Evolutionary conservation across 2,113 vertebrate genomes (phyloP), one percentile per base, ranked within the genome.

Genomic region (Pitta sordida): DNA sequence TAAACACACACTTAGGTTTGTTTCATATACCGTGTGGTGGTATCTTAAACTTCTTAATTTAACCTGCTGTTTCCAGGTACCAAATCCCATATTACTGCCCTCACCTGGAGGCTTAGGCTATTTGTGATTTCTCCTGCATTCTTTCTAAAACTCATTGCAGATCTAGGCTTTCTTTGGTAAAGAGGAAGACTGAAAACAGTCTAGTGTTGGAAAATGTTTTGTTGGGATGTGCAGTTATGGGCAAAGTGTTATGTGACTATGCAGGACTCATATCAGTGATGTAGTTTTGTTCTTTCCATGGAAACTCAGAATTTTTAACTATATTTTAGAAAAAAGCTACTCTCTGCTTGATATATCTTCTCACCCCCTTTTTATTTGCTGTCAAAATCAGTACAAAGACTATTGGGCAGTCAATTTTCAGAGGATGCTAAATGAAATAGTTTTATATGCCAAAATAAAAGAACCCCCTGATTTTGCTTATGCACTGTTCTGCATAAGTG

Each of bases 381-480:
- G 27, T 80, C 37, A 80, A 41, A 85, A 13, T 55, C 48, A 68
- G 59, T 75, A 55, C 24, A 36, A 48, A 44, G 80, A 39, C 36
- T 75, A 7, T 12, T 23, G 32, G 65, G 37, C 43, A 78, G 53
- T 52, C 44, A 78, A 2, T 91, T 94, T 86, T 60, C 56, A 86
- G 81, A 63, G 53, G 37, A 60, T 82, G 53, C n/a, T 32, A 27
- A 12, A 37, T 46, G 24, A 69, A 70, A 51, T 53, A 52, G 15
- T 69, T 43, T 79, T 74, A 30, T 77, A 13, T 30, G 13, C 51
- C 69, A 95, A 95, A 97, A 94, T 84, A 89, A 65, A 86, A 75
- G 69, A 69, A 53, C 30, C 53, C 84, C 63, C 36, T 93, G 78
- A 95, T 86, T 96, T 95, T 97, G 87, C 82, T 93, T 82, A 96